Conservation (phyloP, 2,113 vertebrate species). For the Balaeniceps rex region DNA sequence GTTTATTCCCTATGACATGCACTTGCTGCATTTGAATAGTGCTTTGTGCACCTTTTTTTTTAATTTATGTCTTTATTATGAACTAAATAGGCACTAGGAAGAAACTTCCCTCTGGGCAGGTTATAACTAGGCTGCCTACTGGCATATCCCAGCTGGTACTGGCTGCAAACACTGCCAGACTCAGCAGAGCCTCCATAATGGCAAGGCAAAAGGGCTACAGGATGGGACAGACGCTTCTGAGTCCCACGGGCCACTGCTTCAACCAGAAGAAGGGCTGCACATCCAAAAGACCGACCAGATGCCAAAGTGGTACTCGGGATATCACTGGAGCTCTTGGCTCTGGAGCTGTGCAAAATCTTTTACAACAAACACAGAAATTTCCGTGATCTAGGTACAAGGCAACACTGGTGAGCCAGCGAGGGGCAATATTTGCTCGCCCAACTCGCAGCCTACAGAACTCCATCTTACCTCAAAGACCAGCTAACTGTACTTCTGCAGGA, state of each 20-base stretch:
- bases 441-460: neutral
- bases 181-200: neutral
- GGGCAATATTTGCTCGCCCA: neutral
- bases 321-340: neutral
- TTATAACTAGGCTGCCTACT: neutral
- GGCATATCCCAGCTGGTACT: neutral
- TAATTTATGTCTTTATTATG: neutral
- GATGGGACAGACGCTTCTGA: neutral
- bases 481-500: neutral
- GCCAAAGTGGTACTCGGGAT: neutral
- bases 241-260: neutral
- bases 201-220: neutral
- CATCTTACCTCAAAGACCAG: neutral
- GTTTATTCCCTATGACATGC: neutral
- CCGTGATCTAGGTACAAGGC: rapidly evolving
- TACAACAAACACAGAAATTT: neutral
- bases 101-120: neutral
- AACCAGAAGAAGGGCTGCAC: neutral
- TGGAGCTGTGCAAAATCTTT: neutral
- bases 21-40: neutral
- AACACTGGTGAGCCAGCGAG: neutral
- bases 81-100: neutral
- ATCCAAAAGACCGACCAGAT: neutral
- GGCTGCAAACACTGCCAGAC: neutral
- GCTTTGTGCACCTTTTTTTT: neutral